Percentiles rank a stretch among this genome's conserved stretches.
These are phyloP conservation scores for Tenthredo amoena DNA, from an alignment of 2,888 invertebrate genomes.

Conservation along the genomic window DNA sequence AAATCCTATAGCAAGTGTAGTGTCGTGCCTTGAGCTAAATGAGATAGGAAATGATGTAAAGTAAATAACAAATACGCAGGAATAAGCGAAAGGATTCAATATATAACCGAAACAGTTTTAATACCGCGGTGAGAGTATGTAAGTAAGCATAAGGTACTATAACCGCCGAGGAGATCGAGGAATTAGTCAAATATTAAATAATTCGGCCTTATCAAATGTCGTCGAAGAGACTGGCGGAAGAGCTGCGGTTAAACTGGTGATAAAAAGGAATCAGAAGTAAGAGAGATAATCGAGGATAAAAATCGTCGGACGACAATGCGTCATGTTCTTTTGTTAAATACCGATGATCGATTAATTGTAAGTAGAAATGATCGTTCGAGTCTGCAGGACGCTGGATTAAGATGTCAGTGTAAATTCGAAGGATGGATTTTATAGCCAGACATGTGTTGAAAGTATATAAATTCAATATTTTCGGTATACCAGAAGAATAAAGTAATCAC, in stretches of 20 bases:
- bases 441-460: conserved; percentile 23
- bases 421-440: conserved; percentile 10
- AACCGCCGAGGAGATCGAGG: conserved; percentile 18
- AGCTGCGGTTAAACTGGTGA: neutral
- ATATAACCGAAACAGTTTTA: neutral
- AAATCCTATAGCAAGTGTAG: conserved; percentile 57
- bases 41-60: neutral
- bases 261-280: neutral
- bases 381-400: neutral
- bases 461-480: neutral
- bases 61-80: neutral
- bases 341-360: neutral
- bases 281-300: conserved; percentile 14
- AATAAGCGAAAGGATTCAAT: conserved; percentile 23
- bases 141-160: conserved; percentile 32
- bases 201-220: neutral
- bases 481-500: neutral
- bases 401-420: conserved; percentile 19
- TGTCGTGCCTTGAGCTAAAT: conserved; percentile 57
- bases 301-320: conserved; percentile 1
- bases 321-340: conserved; percentile 8
- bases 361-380: conserved; percentile 26
- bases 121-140: conserved; percentile 23
- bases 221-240: neutral
- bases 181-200: neutral